Evolutionary conservation across 2,888 invertebrate genomes (phyloP).

Genomic region (Hecatera dysodea): DNA sequence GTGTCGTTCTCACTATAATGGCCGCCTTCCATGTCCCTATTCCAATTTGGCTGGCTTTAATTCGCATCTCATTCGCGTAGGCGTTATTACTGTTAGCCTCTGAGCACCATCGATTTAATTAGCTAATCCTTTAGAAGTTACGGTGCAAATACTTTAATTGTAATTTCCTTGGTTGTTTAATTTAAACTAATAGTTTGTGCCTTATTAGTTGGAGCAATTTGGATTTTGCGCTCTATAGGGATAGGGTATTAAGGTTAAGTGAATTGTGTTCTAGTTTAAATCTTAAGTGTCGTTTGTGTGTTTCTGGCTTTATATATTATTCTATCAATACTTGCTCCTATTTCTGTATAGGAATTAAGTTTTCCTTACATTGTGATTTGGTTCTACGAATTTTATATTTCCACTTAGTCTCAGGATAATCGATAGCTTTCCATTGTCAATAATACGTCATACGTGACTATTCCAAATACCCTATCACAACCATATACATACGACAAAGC

Average conservation of each 20-base stretch:
- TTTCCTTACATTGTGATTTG: not conserved
- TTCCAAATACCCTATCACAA: conserved; percentile 9
- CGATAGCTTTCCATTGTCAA: not conserved
- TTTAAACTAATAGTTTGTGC: conserved; percentile 62
- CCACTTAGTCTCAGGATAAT: not conserved
- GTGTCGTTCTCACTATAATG: conserved; percentile 51
- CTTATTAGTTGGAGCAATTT: conserved; percentile 51
- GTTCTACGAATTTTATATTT: not conserved
- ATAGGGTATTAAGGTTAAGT: conserved; percentile 16
- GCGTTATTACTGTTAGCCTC: conserved; percentile 61
- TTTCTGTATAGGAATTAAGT: not conserved
- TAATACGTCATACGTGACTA: not conserved
- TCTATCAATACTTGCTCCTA: not conserved
- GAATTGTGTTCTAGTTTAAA: conserved; percentile 36
- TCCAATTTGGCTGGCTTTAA: conserved; percentile 57
- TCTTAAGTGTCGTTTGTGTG: conserved; percentile 14
- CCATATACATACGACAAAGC: conserved; percentile 20
- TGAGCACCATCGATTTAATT: conserved; percentile 67
- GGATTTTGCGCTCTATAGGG: conserved; percentile 18
- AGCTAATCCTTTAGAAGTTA: conserved; percentile 59
- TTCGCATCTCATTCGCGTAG: conserved; percentile 60
- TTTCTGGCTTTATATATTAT: not conserved
- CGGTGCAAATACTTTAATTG: conserved; percentile 61
- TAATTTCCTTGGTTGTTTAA: conserved; percentile 53
- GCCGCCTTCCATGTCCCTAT: conserved; percentile 54